Conservation (phyloP, 2,888 invertebrate species). For the Metellina segmentata region DNA sequence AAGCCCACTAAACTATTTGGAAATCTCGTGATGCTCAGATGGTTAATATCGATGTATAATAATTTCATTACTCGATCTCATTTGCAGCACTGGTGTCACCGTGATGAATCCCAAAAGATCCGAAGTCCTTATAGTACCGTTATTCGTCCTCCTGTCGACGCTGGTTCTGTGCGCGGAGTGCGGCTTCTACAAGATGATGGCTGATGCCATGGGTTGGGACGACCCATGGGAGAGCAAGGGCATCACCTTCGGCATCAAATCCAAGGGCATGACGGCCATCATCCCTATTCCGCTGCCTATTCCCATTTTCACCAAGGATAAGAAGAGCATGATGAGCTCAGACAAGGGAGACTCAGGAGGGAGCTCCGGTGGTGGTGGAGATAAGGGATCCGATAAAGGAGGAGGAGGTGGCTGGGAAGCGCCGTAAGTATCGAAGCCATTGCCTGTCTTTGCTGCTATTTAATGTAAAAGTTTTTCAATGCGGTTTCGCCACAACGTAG, state of each 20-base stretch:
- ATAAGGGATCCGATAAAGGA: neutral
- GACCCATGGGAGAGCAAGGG: slow-evolving; percentile 68
- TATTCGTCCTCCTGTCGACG: slow-evolving; percentile 4
- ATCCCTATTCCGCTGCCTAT: slow-evolving; percentile 68
- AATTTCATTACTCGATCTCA: neutral
- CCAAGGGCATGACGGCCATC: slow-evolving; percentile 73
- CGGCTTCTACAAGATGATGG: slow-evolving; percentile 62
- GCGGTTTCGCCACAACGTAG: no score
- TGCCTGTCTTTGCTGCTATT: no score
- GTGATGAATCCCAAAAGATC: neutral
- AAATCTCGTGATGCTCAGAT: no score
- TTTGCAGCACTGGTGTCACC: neutral
- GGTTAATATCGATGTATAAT: no score
- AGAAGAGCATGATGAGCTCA: neutral
- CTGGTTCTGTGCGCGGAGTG: neutral
- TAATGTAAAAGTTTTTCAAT: no score
- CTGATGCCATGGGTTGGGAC: slow-evolving; percentile 43
- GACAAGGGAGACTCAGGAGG: neutral
- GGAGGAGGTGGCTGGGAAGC: slow-evolving; percentile 48
- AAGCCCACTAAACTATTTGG: no score
- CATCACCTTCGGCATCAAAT: slow-evolving; percentile 62
- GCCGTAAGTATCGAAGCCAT: slow-evolving; percentile 31
- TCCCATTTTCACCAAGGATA: slow-evolving; percentile 67
- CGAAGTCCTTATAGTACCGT: neutral
- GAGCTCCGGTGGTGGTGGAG: slow-evolving; percentile 11